Conservation (phyloP, 2,888 invertebrate species). For the Globia sparganii region DNA sequence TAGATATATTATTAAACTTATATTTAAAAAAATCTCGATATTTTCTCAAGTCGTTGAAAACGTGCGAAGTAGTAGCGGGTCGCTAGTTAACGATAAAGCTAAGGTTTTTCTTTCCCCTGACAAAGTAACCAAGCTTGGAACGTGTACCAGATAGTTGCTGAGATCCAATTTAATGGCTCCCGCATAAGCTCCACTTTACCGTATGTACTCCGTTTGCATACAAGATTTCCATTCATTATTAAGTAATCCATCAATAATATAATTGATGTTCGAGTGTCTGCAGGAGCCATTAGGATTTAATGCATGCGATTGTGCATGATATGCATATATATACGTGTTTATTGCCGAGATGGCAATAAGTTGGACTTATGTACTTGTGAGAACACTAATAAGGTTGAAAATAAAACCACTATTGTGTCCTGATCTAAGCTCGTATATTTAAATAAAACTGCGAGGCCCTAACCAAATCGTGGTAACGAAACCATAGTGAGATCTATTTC, state of each 20-base stretch:
- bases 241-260: conserved; percentile 45
- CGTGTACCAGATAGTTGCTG: not conserved
- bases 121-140: not conserved
- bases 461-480: too few relatives aligned
- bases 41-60: not conserved
- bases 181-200: not conserved
- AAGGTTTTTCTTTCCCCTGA: not conserved
- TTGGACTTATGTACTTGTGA: too few relatives aligned
- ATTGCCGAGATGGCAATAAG: too few relatives aligned
- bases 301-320: conserved; percentile 2
- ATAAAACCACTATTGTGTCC: too few relatives aligned
- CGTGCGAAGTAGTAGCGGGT: not conserved
- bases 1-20: too few relatives aligned
- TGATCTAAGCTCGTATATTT: too few relatives aligned
- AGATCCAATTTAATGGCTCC: conserved; percentile 1
- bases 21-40: not conserved
- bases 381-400: too few relatives aligned
- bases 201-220: conserved; percentile 13
- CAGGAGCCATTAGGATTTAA: conserved; percentile 42
- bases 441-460: too few relatives aligned
- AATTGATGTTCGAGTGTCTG: conserved; percentile 26
- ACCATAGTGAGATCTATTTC: too few relatives aligned
- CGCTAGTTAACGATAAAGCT: not conserved
- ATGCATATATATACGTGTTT: not conserved
- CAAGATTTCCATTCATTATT: conserved; percentile 41